Conservation (phyloP, 1,140 invertebrate genomes). For the Eupristina koningsbergeri region DNA sequence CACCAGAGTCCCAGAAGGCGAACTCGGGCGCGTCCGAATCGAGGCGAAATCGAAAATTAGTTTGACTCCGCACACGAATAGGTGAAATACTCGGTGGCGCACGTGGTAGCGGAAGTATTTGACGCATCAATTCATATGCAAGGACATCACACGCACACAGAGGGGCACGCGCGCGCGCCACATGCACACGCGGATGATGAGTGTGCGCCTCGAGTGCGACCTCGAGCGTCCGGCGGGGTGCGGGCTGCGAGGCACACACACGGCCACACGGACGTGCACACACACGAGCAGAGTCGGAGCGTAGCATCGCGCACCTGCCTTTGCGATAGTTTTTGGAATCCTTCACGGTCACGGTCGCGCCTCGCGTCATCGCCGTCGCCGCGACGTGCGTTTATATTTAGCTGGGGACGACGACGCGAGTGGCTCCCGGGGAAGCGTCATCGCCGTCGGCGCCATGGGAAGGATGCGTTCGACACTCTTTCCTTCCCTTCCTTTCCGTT, state of each 20-base stretch:
- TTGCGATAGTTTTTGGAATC: conserved; percentile 64
- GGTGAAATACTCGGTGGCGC: neutral
- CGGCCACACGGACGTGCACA: neutral
- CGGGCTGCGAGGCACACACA: too few species aligned
- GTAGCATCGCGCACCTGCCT: conserved; percentile 50
- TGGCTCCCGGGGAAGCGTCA: too few species aligned
- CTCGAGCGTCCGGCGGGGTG: too few species aligned
- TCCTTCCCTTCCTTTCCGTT: too few species aligned
- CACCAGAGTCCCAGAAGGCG: too few species aligned
- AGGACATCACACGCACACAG: conserved; percentile 27
- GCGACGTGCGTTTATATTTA: conserved; percentile 55
- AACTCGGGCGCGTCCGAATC: neutral
- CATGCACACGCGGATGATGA: too few species aligned
- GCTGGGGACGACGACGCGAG: neutral
- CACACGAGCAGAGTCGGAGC: conserved; percentile 22
- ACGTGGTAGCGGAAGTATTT: conserved; percentile 33
- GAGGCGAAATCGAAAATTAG: neutral
- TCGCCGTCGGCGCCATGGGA: neutral
- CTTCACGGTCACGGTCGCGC: conserved; percentile 67
- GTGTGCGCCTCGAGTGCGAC: too few species aligned
- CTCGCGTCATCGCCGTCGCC: conserved; percentile 56
- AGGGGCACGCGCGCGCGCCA: too few species aligned
- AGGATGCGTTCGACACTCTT: neutral
- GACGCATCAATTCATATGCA: conserved; percentile 32
- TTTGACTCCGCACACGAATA: neutral